Evolutionary conservation across 2,888 invertebrate species (phyloP), one percentile per base, ranked within the genome.

Genomic region (Molanna angustata): DNA sequence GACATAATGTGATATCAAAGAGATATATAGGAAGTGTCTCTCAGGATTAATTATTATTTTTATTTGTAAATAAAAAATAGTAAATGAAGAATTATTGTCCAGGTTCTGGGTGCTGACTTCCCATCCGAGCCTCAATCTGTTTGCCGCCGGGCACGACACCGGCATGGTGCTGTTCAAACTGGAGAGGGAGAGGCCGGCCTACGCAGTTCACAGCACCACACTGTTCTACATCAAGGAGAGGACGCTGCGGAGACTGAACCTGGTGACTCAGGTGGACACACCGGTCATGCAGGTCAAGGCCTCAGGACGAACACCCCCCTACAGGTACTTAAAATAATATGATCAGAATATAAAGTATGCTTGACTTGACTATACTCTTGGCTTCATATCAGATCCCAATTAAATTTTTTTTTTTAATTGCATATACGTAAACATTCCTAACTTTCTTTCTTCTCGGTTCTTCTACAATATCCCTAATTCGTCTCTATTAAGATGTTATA

Each of bases 81-180:
- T n/a, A n/a, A n/a, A n/a, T n/a, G n/a, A n/a, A n/a, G n/a, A n/a
- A n/a, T n/a, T n/a, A n/a, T n/a, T n/a, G n/a, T 33, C 19, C 56
- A 77, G 98, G 52, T 99, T 98, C 73, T 99, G 99, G 99, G 92
- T 98, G 11, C 75, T 99, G 59, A 86, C 93, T 0, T 88, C 94
- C 0, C 99, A 99, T 74, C 98, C 98, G 0, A 85, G 88, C 0
- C 76, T 98, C 40, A 99, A 98, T 73, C 74, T 99, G 43, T 99
- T 99, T 74, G 99, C 98, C 16, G 99, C 98, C n/a, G 98, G 99
- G 0, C 99, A 99, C 71, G 99, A 99, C 76, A 88, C 90, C 33
- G 99, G 98, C 61, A 91, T 94, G 92, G 83, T 94, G n/a, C 86
- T 94, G 49, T 94, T 92, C 74, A 85, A 90, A 72, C 73, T 97